Evolutionary conservation across 2,888 invertebrate genomes (phyloP).

Genomic region (Sphaerophoria rueppellii): DNA sequence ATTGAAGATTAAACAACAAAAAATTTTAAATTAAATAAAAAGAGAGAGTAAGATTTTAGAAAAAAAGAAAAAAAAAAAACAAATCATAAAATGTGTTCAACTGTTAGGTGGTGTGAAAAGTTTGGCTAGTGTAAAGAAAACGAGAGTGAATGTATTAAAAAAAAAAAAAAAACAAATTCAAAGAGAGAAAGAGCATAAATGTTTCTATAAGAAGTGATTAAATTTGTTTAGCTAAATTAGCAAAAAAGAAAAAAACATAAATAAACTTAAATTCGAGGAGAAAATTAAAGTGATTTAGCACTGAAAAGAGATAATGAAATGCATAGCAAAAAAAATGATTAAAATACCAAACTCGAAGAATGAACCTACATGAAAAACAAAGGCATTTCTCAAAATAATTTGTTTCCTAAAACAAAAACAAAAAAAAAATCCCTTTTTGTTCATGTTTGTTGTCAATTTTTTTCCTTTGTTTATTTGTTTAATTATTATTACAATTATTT

Average conservation of each 20-base stretch:
- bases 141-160: constrained; percentile 64
- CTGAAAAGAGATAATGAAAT: constrained; percentile 63
- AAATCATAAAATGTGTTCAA: constrained; percentile 72
- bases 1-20: constrained; percentile 52
- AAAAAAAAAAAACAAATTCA: constrained; percentile 32
- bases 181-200: constrained; percentile 36
- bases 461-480: constrained; percentile 20
- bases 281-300: constrained; percentile 43
- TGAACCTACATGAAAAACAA: constrained; percentile 57
- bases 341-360: constrained; percentile 70
- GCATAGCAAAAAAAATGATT: constrained; percentile 64
- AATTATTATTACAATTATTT: constrained; percentile 19
- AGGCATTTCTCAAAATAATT: constrained; percentile 69
- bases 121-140: constrained; percentile 59
- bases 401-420: constrained; percentile 47
- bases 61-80: constrained; percentile 23
- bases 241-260: constrained; percentile 28
- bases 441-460: constrained; percentile 32
- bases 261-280: constrained; percentile 50
- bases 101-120: constrained; percentile 62
- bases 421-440: constrained; percentile 41
- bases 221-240: constrained; percentile 64
- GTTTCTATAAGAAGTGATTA: constrained; percentile 47
- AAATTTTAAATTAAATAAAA: constrained; percentile 30
- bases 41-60: constrained; percentile 35